Evolutionary conservation across 2,797 vertebrate genomes (phyloP).

Genomic region (Forpus xanthops): DNA sequence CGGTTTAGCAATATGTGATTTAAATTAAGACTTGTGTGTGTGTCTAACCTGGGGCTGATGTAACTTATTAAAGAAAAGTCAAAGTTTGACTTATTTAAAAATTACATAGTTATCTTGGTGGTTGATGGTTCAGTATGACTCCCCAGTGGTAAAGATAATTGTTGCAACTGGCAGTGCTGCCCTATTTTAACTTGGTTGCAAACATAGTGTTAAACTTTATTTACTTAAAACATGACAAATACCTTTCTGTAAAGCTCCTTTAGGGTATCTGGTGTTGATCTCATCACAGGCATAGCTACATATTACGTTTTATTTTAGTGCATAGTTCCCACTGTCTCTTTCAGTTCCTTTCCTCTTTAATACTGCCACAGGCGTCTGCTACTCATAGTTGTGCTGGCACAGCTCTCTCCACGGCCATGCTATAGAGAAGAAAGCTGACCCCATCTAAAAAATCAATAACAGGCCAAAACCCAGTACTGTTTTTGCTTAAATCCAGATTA

Average conservation of each 20-base stretch:
- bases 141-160: fast-evolving
- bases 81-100: background rate
- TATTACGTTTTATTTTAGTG: background rate
- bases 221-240: background rate
- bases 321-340: background rate
- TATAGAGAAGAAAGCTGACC: background rate
- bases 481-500: background rate
- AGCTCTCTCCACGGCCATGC: background rate
- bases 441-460: no score
- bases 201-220: background rate
- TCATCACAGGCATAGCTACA: background rate
- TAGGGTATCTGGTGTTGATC: background rate
- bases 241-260: background rate
- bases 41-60: background rate
- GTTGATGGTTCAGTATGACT: background rate
- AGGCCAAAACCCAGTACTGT: background rate
- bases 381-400: background rate
- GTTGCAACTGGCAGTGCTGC: background rate
- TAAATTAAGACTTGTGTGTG: background rate
- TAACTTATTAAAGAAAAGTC: background rate
- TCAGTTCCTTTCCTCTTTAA: background rate
- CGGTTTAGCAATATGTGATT: background rate
- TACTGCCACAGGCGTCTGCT: fast-evolving
- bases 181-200: background rate
- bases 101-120: background rate